These are phyloP conservation scores for Acanthosoma haemorrhoidale DNA, from an alignment of 2,888 invertebrate genomes.

Conservation along the genomic window DNA sequence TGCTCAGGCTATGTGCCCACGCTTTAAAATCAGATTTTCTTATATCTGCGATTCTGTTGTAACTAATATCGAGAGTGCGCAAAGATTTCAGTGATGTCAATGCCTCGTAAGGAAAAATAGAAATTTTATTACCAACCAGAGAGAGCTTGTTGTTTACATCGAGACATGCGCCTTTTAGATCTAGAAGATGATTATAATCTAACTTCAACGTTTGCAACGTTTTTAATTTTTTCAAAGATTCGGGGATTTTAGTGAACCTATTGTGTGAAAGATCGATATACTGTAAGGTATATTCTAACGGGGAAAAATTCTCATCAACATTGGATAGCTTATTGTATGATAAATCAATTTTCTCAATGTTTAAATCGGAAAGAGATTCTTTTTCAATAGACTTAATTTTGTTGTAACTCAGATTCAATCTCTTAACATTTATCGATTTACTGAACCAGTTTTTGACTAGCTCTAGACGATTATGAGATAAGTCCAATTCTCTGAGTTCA, in stretches of 20 bases:
- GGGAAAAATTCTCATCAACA: conserved; percentile 65
- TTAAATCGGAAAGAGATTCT: conserved; percentile 49
- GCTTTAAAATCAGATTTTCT: conserved; percentile 59
- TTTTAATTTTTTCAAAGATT: conserved; percentile 60
- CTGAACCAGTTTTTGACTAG: conserved; percentile 43
- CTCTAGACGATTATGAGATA: conserved; percentile 73
- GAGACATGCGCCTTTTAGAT: neutral
- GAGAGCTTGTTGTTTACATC: neutral
- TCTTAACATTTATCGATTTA: conserved; percentile 46
- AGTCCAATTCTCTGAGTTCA: conserved; percentile 72
- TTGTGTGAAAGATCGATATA: conserved; percentile 79
- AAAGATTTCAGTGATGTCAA: conserved; percentile 57
- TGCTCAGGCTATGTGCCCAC: conserved; percentile 74
- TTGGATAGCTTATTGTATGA: conserved; percentile 57
- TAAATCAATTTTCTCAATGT: conserved; percentile 69
- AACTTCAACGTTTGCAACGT: conserved; percentile 62
- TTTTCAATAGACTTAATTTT: conserved; percentile 41
- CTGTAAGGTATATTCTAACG: conserved; percentile 67
- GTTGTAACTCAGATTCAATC: conserved; percentile 48
- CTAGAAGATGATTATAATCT: neutral
- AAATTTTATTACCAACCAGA: neutral
- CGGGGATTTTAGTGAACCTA: conserved; percentile 63
- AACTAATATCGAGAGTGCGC: conserved; percentile 78
- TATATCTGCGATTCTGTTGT: conserved; percentile 69
- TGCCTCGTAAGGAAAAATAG: neutral